phyloP scores from a whole-genome alignment of 1,140 invertebrate species.

The Prorops nasuta region DNA sequence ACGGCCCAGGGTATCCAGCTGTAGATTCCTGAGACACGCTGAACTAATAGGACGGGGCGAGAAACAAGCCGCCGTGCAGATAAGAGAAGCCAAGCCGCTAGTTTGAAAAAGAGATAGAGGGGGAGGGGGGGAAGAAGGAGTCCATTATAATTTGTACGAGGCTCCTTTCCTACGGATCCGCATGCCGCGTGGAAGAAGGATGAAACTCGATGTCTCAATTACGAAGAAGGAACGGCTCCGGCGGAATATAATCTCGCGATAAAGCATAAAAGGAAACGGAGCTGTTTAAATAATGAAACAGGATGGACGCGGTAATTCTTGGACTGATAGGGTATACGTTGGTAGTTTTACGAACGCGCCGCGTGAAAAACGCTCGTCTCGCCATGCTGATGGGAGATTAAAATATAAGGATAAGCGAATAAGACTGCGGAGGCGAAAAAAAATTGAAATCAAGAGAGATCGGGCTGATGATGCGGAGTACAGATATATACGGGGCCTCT shows the following conservation, averaged over 20 bases:
- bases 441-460: background rate
- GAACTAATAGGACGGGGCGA: slow-evolving; percentile 47
- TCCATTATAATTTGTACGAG: slow-evolving; percentile 33
- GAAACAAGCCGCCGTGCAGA: slow-evolving; percentile 44
- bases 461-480: background rate
- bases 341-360: too few relatives aligned
- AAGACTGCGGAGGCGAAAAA: background rate
- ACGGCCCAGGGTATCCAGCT: background rate
- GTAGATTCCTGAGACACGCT: slow-evolving; percentile 32
- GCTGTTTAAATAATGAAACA: too few relatives aligned
- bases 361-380: too few relatives aligned
- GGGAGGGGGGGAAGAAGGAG: slow-evolving; percentile 6
- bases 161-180: background rate
- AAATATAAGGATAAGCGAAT: too few relatives aligned
- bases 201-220: slow-evolving; percentile 23
- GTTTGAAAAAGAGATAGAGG: slow-evolving; percentile 24
- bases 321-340: too few relatives aligned
- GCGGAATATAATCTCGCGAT: slow-evolving; percentile 36
- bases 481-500: too few relatives aligned
- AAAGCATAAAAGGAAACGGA: slow-evolving; percentile 26
- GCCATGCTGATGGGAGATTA: too few relatives aligned
- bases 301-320: too few relatives aligned
- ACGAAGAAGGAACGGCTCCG: slow-evolving; percentile 12
- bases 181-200: background rate
- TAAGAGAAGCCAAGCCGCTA: slow-evolving; percentile 31